Conservation (phyloP, 2,888 invertebrate species). For the Selenia dentaria region DNA sequence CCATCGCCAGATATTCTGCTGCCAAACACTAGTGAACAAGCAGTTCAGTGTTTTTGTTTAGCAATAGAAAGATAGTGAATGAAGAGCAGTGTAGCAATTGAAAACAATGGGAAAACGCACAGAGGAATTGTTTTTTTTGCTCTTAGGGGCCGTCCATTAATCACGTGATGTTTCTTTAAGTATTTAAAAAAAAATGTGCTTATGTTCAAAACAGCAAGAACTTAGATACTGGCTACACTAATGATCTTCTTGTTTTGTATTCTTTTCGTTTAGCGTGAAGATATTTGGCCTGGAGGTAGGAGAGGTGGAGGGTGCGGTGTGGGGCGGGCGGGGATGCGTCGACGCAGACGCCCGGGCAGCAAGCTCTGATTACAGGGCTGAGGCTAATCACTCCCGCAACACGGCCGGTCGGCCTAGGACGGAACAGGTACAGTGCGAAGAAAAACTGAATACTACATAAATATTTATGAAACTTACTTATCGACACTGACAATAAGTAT, state of each 20-base stretch:
- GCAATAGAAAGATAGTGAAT: too few species aligned
- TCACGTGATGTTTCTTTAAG: too few species aligned
- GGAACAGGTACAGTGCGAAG: slow-evolving; percentile 36
- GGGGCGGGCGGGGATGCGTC: slow-evolving; percentile 49
- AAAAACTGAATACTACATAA: slow-evolving; percentile 31
- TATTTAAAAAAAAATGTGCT: too few species aligned
- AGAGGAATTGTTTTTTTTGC: too few species aligned
- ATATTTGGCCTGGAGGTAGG: slow-evolving; percentile 66
- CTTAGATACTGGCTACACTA: slow-evolving; percentile 13
- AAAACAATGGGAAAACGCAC: too few species aligned
- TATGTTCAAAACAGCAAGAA: not conserved
- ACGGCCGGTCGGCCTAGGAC: slow-evolving; percentile 47
- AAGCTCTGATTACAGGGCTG: slow-evolving; percentile 80
- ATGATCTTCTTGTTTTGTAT: slow-evolving; percentile 41
- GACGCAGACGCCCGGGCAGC: slow-evolving; percentile 78
- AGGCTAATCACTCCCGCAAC: slow-evolving; percentile 77
- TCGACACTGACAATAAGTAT: too few species aligned
- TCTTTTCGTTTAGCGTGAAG: slow-evolving; percentile 76
- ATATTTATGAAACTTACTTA: too few species aligned
- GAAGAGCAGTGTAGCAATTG: too few species aligned
- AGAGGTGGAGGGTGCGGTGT: slow-evolving; percentile 35
- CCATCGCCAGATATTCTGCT: too few species aligned
- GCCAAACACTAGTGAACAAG: too few species aligned
- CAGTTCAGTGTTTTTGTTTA: too few species aligned
- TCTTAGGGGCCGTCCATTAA: too few species aligned